These are phyloP conservation scores for Mallotus villosus DNA, from an alignment of 2,797 vertebrate species.

Conservation along the genomic window DNA sequence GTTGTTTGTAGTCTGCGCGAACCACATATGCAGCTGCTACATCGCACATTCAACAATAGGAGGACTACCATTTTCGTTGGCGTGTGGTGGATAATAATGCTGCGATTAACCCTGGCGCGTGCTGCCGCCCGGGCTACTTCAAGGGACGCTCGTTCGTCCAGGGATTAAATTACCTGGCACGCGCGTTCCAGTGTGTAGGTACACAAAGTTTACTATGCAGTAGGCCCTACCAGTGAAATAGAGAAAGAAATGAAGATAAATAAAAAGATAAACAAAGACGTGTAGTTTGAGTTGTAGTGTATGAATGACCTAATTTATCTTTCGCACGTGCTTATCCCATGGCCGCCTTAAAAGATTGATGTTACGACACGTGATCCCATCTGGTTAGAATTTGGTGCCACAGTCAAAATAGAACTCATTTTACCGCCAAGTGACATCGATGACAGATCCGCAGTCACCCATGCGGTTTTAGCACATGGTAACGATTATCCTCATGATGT, in stretches of 20 bases:
- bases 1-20: conserved; percentile 75
- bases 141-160: conserved; percentile 45
- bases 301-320: conserved; percentile 64
- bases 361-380: conserved; percentile 70
- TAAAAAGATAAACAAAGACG: neutral
- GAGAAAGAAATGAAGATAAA: neutral
- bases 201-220: conserved; percentile 7
- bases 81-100: conserved; percentile 81
- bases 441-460: conserved; percentile 68
- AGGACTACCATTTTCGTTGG: conserved; percentile 70
- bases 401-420: conserved; percentile 66
- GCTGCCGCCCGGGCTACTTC: conserved; percentile 61
- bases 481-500: conserved; percentile 65
- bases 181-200: conserved; percentile 36
- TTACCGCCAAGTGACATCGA: conserved; percentile 62
- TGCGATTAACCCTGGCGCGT: conserved; percentile 80
- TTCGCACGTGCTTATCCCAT: conserved; percentile 61
- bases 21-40: conserved; percentile 82
- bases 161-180: conserved; percentile 73
- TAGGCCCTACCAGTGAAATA: neutral
- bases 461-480: conserved; percentile 69
- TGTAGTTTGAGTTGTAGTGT: conserved; percentile 43
- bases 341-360: conserved; percentile 55
- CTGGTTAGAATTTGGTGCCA: conserved; percentile 74
- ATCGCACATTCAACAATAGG: conserved; percentile 73